Conservation (phyloP, 2,888 invertebrate species). For the Magallana nippona region DNA sequence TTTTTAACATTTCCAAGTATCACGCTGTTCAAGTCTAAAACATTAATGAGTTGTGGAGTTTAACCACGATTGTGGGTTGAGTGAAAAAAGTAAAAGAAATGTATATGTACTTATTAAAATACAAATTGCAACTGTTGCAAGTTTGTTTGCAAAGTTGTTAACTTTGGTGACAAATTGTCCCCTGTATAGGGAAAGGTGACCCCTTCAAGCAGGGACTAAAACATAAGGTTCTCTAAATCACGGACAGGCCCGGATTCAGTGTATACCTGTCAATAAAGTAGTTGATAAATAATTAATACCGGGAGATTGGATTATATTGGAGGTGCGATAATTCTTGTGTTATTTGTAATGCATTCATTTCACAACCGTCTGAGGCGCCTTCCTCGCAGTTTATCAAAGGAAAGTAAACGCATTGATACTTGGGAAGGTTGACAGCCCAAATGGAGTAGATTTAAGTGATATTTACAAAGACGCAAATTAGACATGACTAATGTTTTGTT, state of each 20-base stretch:
- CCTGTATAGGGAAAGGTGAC: background rate
- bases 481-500: conserved; percentile 42
- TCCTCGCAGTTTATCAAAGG: conserved; percentile 38
- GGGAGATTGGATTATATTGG: conserved; percentile 41
- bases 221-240: conserved; percentile 23
- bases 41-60: too few species aligned
- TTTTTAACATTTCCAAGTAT: too few species aligned
- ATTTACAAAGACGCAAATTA: conserved; percentile 48
- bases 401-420: conserved; percentile 43
- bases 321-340: conserved; percentile 48
- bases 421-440: conserved; percentile 35
- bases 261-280: conserved; percentile 42
- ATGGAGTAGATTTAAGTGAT: conserved; percentile 40
- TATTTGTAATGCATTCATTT: conserved; percentile 43
- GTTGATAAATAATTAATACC: conserved; percentile 49
- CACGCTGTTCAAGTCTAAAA: too few species aligned
- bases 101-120: background rate
- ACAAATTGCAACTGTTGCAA: background rate
- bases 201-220: background rate
- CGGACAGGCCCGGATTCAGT: conserved; percentile 25
- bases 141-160: conserved; percentile 11
- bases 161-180: conserved; percentile 17
- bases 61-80: too few species aligned
- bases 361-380: conserved; percentile 40
- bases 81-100: background rate